These are phyloP conservation scores for Ryuthela nishihirai DNA, from an alignment of 2,888 invertebrate species.

Conservation along the genomic window DNA sequence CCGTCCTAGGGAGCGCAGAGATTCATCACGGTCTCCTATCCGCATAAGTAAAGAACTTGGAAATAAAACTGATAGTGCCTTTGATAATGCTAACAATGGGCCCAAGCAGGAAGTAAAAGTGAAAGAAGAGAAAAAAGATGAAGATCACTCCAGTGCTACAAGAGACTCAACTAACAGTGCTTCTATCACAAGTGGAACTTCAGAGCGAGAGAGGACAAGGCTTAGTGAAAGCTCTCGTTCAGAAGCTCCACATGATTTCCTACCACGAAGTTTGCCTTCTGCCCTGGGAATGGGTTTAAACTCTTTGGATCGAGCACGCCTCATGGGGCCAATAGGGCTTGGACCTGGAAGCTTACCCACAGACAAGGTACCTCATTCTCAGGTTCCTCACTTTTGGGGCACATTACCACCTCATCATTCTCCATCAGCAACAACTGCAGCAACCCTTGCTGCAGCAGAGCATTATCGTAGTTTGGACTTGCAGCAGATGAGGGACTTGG, in stretches of 20 bases:
- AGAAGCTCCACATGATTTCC: constrained; percentile 11
- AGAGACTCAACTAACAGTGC: background rate
- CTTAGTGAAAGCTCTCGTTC: constrained; percentile 2
- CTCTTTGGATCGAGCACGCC: constrained; percentile 17
- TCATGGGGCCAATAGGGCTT: constrained; percentile 22
- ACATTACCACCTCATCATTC: constrained; percentile 7
- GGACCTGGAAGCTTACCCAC: too few relatives aligned
- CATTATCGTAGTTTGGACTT: constrained; percentile 25
- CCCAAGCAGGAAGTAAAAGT: constrained; percentile 19
- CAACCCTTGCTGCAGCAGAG: constrained; percentile 1
- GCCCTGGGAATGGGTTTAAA: constrained; percentile 12
- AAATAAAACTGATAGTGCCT: constrained; percentile 14
- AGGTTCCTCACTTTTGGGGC: constrained; percentile 28
- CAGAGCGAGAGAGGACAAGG: constrained; percentile 11
- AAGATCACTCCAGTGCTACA: background rate
- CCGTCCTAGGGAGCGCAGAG: constrained; percentile 15
- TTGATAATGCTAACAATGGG: background rate
- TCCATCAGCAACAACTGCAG: background rate
- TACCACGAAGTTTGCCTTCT: constrained; percentile 8
- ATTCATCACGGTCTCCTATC: constrained; percentile 31
- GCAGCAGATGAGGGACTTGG: constrained; percentile 22
- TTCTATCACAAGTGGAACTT: background rate
- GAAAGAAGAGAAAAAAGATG: constrained; percentile 36
- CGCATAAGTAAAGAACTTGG: constrained; percentile 11
- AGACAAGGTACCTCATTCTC: constrained; percentile 9